Evolutionary conservation across 1,140 invertebrate species (phyloP).

Genomic region (Galleria mellonella): DNA sequence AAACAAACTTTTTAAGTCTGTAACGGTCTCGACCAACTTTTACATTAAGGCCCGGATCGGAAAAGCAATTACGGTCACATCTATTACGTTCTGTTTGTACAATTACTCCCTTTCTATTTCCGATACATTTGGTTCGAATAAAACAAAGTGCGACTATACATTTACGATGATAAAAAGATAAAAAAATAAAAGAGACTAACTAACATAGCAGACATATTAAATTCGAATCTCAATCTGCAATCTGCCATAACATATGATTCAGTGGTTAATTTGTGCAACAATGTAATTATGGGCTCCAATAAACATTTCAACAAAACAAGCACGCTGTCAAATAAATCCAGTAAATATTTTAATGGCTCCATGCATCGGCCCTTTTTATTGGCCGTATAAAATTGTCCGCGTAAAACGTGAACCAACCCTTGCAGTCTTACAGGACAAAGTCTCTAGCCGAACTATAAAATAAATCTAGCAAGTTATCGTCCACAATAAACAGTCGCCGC

Average conservation of each 20-base stretch:
- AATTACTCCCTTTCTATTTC: constrained; percentile 26
- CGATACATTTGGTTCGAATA: constrained; percentile 15
- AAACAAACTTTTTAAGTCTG: constrained; percentile 62
- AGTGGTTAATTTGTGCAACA: constrained; percentile 50
- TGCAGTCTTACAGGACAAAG: constrained; percentile 42
- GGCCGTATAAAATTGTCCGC: constrained; percentile 54
- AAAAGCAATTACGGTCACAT: constrained; percentile 54
- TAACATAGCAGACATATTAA: neutral
- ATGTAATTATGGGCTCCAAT: constrained; percentile 46
- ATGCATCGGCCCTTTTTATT: constrained; percentile 62
- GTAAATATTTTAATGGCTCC: constrained; percentile 67
- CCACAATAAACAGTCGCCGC: constrained; percentile 67
- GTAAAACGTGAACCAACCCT: constrained; percentile 44
- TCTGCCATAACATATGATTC: constrained; percentile 13
- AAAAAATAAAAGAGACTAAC: too few species aligned
- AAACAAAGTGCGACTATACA: neutral
- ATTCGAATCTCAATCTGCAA: constrained; percentile 2
- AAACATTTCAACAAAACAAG: constrained; percentile 59
- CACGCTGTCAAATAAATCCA: constrained; percentile 61
- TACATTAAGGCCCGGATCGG: constrained; percentile 53
- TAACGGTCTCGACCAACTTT: constrained; percentile 53
- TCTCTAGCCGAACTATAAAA: constrained; percentile 63
- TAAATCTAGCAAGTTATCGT: constrained; percentile 72
- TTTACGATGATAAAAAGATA: too few species aligned
- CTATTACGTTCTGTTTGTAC: constrained; percentile 35